Conservation (phyloP, 2,113 vertebrate genomes). For the Pachypanchax playfairii region DNA sequence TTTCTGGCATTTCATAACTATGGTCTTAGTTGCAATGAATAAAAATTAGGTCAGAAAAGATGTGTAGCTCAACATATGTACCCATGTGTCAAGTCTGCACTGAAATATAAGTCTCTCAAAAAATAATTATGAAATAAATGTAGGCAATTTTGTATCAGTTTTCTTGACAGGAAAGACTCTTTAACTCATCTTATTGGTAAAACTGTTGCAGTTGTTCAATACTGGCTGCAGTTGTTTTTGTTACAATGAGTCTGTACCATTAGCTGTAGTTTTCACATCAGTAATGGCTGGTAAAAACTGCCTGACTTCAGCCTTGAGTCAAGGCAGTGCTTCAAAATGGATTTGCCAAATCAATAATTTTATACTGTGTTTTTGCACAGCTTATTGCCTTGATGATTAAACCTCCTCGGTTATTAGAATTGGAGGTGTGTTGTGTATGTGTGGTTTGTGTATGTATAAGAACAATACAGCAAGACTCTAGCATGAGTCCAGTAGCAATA, state of each 20-base stretch:
- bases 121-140: background rate
- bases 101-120: background rate
- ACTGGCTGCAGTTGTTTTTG: background rate
- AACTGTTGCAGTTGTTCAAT: background rate
- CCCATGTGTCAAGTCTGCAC: slow-evolving; percentile 1
- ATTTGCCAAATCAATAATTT: slow-evolving; percentile 9
- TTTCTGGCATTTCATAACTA: slow-evolving; percentile 12
- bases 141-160: background rate
- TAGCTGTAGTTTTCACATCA: slow-evolving; percentile 15
- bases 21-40: slow-evolving; percentile 5
- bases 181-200: background rate
- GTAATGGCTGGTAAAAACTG: slow-evolving; percentile 14
- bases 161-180: background rate
- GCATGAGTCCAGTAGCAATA: background rate
- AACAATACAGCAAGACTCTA: slow-evolving; percentile 21
- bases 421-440: background rate
- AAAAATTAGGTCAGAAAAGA: slow-evolving; percentile 13
- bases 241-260: slow-evolving; percentile 14
- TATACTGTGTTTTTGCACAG: slow-evolving; percentile 7
- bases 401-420: slow-evolving; percentile 12
- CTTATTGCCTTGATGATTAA: slow-evolving; percentile 20
- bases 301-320: slow-evolving; percentile 21
- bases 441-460: slow-evolving; percentile 8
- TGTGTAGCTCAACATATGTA: slow-evolving; percentile 5
- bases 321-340: slow-evolving; percentile 22